Evolutionary conservation across 2,113 vertebrate species (phyloP), one percentile per base, ranked within the genome.

Genomic region (Seriola rivoliana): DNA sequence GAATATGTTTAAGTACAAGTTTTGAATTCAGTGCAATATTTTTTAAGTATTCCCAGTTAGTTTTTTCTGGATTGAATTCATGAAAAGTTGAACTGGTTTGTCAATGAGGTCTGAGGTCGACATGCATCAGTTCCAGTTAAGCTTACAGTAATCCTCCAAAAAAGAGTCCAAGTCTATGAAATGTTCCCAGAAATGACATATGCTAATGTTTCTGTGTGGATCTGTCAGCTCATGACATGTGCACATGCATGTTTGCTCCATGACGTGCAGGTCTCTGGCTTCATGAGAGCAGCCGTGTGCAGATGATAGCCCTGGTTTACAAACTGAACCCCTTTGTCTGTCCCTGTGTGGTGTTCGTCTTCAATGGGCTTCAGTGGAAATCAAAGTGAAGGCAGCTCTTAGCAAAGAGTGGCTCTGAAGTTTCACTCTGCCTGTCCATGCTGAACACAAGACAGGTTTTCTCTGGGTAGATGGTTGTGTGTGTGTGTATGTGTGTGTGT

Each of bases 391-490:
- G 75, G 70, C 62, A 10, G 71, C 62, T 82, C 77, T 88, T 84
- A 70, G 63, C 23, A 63, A 50, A 82, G 82, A 64, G 86, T 77
- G 50, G 55, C 85, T 87, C 74, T 90, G 88, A 92, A 83, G 80
- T 91, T 92, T 91, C 82, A 88, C 87, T 90, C 80, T 84, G 82
- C 58, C 71, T 84, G 89, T 74, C 86, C 85, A 78, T 84, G 88
- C 77, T 85, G 84, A 90, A 90, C 75, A 19, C 64, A 80, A 50
- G 80, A 89, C 86, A 90, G 67, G 44, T 88, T 90, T 89, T 85
- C 72, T 88, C 66, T 75, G 85, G 79, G 85, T 83, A 75, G 75
- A 72, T 86, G 76, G 64, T 29, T 16, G 34, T 11, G 52, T 25
- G 68, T 71, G 48, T 54, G 29, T 70, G 34, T 64, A 36, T 38